Conservation (phyloP, 2,113 vertebrate species). For the Cranoglanis bouderius region DNA sequence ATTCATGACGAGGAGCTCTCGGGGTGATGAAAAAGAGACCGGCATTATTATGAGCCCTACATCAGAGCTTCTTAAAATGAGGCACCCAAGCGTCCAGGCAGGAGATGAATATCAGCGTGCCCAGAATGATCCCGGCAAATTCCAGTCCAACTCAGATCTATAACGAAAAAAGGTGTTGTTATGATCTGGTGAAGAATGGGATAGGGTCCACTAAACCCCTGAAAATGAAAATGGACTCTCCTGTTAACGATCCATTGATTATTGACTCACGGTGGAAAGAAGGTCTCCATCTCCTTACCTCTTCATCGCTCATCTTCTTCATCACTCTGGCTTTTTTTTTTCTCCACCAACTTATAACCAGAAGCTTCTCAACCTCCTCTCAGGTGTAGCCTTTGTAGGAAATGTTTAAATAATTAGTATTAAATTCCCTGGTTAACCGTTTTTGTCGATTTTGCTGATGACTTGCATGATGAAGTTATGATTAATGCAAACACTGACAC, state of each 20-base stretch:
- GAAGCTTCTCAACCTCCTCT: not conserved
- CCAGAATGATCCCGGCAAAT: slow-evolving; percentile 36
- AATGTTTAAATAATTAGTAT: not conserved
- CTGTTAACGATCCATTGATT: slow-evolving; percentile 49
- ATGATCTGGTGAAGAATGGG: slow-evolving; percentile 39
- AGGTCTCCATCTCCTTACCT: slow-evolving; percentile 23
- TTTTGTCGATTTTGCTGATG: not conserved
- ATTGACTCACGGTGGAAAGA: slow-evolving; percentile 42
- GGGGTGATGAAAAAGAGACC: slow-evolving; percentile 17
- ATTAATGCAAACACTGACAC: not conserved
- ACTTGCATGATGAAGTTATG: not conserved
- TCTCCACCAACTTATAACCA: not conserved
- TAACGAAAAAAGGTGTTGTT: not conserved
- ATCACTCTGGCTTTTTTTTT: not conserved
- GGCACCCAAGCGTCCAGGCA: slow-evolving; percentile 41
- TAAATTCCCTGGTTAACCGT: not conserved
- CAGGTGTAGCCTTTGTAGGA: too few species aligned
- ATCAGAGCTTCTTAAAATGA: slow-evolving; percentile 46
- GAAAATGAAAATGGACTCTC: slow-evolving; percentile 45
- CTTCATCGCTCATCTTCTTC: slow-evolving; percentile 7
- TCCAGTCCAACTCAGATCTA: slow-evolving; percentile 32
- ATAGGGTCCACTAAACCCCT: slow-evolving; percentile 35
- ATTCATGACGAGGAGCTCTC: slow-evolving; percentile 26
- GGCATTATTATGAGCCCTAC: slow-evolving; percentile 25
- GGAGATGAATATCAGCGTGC: slow-evolving; percentile 39